Evolutionary conservation across 2,113 vertebrate genomes (phyloP).

Genomic region (Oceanites oceanicus): DNA sequence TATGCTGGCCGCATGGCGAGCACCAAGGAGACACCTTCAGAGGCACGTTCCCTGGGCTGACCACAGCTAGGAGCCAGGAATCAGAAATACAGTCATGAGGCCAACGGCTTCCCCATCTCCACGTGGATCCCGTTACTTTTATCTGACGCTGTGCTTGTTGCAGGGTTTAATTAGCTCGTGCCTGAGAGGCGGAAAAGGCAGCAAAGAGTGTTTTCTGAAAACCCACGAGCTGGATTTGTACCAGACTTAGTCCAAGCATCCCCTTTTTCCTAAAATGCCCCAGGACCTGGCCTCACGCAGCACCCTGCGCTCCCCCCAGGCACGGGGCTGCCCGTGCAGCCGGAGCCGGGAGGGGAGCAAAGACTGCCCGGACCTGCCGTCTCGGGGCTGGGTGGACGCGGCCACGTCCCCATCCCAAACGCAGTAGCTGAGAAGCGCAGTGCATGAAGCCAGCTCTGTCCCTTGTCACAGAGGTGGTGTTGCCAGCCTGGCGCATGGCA

Average conservation of each 20-base stretch:
- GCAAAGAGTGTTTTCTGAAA: neutral
- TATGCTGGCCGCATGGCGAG: neutral
- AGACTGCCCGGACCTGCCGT: accelerated
- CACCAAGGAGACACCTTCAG: neutral
- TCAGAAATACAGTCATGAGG: neutral
- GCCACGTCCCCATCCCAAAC: neutral
- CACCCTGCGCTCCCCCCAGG: accelerated
- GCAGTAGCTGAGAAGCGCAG: neutral
- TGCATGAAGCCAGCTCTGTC: neutral
- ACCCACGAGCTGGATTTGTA: neutral
- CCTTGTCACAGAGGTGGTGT: neutral
- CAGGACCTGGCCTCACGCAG: neutral
- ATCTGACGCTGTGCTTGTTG: accelerated
- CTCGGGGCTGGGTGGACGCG: accelerated
- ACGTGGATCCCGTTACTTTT: neutral
- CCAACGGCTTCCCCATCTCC: neutral
- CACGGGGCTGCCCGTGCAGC: neutral
- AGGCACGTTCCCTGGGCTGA: neutral
- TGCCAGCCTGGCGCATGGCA: accelerated
- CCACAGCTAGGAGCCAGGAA: neutral
- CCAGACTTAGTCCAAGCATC: neutral
- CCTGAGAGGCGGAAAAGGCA: neutral
- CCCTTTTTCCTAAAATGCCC: neutral
- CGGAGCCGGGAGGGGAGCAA: accelerated
- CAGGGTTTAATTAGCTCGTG: neutral